Evolutionary conservation across 2,797 vertebrate species (phyloP), one percentile per base, ranked within the genome.

Genomic region (Euphonia xanthogaster): DNA sequence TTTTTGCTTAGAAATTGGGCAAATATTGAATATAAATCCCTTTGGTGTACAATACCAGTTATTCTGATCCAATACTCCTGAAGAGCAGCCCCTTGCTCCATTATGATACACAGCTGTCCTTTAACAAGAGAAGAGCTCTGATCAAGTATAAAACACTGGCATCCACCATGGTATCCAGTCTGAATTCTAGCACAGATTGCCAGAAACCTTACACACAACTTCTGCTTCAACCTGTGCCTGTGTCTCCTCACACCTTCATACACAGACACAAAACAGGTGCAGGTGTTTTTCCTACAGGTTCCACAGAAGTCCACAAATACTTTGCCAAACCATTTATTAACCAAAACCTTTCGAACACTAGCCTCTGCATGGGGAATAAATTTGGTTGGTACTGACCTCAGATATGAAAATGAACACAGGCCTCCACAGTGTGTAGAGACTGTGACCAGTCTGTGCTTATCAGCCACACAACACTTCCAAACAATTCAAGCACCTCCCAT

Each of bases 351-450:
- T 47, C 51, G 9, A 92, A 65, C 21, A 16, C 7, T 33, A 39
- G 21, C 12, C 42, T 40, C 23, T 48, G 33, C 6, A 31, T 0
- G 6, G 17, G 22, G n/a, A 92, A 88, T 78, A 35, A 35, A 67
- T 77, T 66, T 94, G 45, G 58, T 67, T 58, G 21, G 27, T 65
- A 35, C 18, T 54, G 53, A 83, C 22, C 37, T 35, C 28, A 74
- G 45, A 65, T 68, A 90, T 4, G 33, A 42, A 77, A 86, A 94
- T 72, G 61, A 92, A 82, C 62, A 66, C 58, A 65, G 72, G 42
- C 39, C 66, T 42, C 22, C 44, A 30, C 44, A 30, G 51, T 7
- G 12, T 19, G 21, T 0, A 45, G 40, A 22, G 78, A 25, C n/a
- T 83, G 81, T 54, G 72, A 65, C 27, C 53, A 27, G 54, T 11